Base-by-base conservation (phyloP, 2,888 invertebrate genomes). In the Polydrusus pterygomalis region DNA sequence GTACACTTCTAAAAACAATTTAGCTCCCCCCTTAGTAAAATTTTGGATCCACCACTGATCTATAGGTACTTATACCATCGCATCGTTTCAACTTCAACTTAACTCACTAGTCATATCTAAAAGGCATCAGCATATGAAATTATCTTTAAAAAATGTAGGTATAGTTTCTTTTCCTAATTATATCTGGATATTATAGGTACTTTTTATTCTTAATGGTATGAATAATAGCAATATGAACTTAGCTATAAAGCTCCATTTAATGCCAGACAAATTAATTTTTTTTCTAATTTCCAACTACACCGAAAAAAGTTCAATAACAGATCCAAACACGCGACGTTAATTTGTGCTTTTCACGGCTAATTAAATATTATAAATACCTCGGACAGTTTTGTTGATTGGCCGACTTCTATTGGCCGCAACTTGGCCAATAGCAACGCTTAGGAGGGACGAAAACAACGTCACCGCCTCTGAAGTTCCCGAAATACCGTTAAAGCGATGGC, bases 351-450 rank as follows among this genome's bases (percentile, higher is more conserved):
- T 65, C 73, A 77, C 79, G 78, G 78, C 75, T 81, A 82, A 82
- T 82, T 82, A 82, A 79, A 78, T 79, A 72, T 75, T 71, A 75
- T 75, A 74, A 80, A 77, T 77, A 73, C 70, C 68, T 73, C 49
- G 67, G 76, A 74, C 68, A 60, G 76, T 64, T 76, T 73, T 69
- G 45, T 71, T 77, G 75, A 81, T 81, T 79, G 77, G 45, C 56
- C 56, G 18, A 17, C n/a, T 58, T 47, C 64, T 62, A 82, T 81
- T 82, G 79, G 79, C 38, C 51, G 18, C 8, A 40, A 47, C 30
- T 2, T 6, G 15, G 25, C 74, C 75, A 80, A 79, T 77, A 30
- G 62, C 25, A n/a, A 20, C 30, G 45, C 47, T 17, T 63, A 71
- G 77, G 77, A 54, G 77, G 70, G 45, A 51, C 51, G 8, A 38